These are phyloP conservation scores for Octodon degus DNA, from an alignment of 2,113 vertebrate genomes.

Conservation along the genomic window DNA sequence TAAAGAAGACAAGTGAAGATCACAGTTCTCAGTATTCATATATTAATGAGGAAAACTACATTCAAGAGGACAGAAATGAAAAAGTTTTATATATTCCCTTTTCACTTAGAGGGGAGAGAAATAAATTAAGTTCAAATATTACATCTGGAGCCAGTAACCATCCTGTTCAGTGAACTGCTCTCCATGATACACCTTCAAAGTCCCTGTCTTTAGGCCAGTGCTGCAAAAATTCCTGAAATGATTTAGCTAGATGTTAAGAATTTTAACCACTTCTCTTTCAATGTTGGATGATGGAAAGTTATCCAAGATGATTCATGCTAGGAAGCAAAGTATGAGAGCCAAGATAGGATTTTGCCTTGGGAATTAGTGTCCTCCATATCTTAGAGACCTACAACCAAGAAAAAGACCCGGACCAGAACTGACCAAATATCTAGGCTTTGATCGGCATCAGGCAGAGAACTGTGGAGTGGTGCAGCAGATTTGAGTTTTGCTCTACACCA, in stretches of 20 bases:
- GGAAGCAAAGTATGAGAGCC: background rate
- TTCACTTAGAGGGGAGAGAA: background rate
- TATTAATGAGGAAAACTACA: background rate
- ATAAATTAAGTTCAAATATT: background rate
- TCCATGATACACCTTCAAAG: background rate
- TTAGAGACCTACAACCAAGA: background rate
- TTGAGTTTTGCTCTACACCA: background rate
- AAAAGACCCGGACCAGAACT: background rate
- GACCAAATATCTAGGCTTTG: background rate
- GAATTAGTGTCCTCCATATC: no score
- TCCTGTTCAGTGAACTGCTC: background rate
- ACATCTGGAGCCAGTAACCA: background rate
- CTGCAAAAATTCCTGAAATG: background rate
- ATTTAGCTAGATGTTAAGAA: background rate
- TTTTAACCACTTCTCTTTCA: background rate
- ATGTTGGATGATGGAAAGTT: accelerated
- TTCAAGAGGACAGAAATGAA: background rate
- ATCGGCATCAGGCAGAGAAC: no score
- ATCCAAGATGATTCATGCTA: no score
- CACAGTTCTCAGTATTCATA: background rate
- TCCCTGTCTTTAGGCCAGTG: background rate
- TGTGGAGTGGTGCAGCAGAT: background rate
- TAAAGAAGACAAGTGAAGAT: background rate
- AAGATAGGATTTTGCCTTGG: background rate
- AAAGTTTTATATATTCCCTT: background rate